phyloP scores from a whole-genome alignment of 2,113 vertebrate genomes.

The Sorex fumeus region DNA sequence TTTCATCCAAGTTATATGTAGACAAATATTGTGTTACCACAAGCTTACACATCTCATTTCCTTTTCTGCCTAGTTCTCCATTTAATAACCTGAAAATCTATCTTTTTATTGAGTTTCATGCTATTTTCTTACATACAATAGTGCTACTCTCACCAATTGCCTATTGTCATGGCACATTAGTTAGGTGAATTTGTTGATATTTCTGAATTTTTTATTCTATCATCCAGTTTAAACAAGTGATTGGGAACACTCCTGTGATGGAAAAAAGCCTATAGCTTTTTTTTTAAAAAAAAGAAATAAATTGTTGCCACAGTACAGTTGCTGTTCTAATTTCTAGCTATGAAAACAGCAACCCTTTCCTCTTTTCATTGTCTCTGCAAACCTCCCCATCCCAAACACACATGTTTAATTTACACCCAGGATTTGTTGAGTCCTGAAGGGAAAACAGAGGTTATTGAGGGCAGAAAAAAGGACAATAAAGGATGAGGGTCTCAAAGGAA shows the following conservation, averaged over 20 bases:
- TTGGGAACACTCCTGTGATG: slow-evolving; percentile 64
- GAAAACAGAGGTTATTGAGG: background rate
- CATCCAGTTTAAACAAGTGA: slow-evolving; percentile 78
- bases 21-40: slow-evolving; percentile 65
- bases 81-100: slow-evolving; percentile 78
- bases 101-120: slow-evolving; percentile 81
- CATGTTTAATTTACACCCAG: slow-evolving; percentile 6
- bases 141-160: slow-evolving; percentile 68
- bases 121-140: slow-evolving; percentile 79
- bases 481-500: background rate
- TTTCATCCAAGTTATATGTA: slow-evolving; percentile 73
- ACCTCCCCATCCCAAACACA: background rate
- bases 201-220: slow-evolving; percentile 77
- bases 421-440: slow-evolving; percentile 4
- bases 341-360: background rate
- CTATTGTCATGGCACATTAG: slow-evolving; percentile 82
- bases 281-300: slow-evolving; percentile 32
- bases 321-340: slow-evolving; percentile 43
- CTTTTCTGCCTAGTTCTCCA: slow-evolving; percentile 70
- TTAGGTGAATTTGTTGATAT: slow-evolving; percentile 80
- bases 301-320: background rate
- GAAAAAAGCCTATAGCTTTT: slow-evolving; percentile 39
- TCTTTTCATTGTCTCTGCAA: background rate
- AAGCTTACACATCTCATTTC: slow-evolving; percentile 77
- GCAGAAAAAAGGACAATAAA: slow-evolving; percentile 39